Base-by-base conservation (phyloP, 2,888 invertebrate species). In the Anoncus sp. region DNA sequence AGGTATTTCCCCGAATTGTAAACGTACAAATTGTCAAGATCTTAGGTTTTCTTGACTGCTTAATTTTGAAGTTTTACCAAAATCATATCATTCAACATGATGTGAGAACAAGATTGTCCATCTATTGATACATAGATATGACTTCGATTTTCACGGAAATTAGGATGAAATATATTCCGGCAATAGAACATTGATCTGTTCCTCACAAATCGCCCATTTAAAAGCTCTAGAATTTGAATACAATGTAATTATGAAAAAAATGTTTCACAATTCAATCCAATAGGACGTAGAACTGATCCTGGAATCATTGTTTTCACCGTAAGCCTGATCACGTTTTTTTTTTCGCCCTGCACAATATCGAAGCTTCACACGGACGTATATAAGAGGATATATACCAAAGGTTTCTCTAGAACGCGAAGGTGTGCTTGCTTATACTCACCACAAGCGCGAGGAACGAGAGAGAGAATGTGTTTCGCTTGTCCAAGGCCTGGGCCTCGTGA, bases 401-500 rank as follows among this genome's bases (percentile, higher is more conserved):
- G 72, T 59, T 79, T 79, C 73, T 47, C 59, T 59, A 59, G 53
- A 59, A 67, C 47, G 53, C 55, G 45, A 55, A 43, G 31, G 43
- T 65, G 57, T 69, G 72, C 69, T 45, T 78, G 51, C n/a, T n/a
- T 70, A 57, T 40, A 49, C 62, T 66, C 16, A 35, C 31, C 40
- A 67, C 31, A 79, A 81, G 81, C 81, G 79, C 81, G 75, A 65
- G 72, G 76, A 80, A 79, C 85, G 79, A 71, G 72, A 66, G 74
- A 82, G 80, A 86, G 82, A 82, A 84, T 85, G 87, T 88, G 87
- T 88, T 86, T 86, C 85, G 87, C 87, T 86, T 87, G 88, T 89
- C 88, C 88, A 85, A 85, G 85, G 83, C 83, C 84, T 81, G 83
- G 55, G 83, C 82, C 85, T 89, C 88, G 89, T 90, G 90, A 91